Evolutionary conservation across 2,888 invertebrate species (phyloP).

Genomic region (Lasiommata megera): DNA sequence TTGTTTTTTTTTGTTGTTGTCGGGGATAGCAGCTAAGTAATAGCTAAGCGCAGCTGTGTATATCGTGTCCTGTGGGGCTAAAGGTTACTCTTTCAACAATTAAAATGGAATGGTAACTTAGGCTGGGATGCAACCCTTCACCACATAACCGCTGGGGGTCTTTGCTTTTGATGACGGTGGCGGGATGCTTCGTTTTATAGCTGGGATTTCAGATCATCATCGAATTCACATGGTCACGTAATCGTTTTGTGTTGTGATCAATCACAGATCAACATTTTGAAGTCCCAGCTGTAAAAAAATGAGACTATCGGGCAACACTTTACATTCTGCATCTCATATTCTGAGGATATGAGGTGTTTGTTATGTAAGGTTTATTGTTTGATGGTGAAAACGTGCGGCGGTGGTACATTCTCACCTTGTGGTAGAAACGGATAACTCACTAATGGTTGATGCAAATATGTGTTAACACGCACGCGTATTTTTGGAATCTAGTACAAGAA

Average conservation of each 20-base stretch:
- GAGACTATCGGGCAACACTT: constrained; percentile 19
- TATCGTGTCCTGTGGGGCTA: constrained; percentile 74
- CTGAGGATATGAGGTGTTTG: constrained; percentile 1
- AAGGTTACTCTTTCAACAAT: constrained; percentile 42
- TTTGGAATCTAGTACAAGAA: background rate
- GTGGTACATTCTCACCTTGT: constrained; percentile 38
- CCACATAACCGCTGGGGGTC: constrained; percentile 62
- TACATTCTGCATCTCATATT: constrained; percentile 6
- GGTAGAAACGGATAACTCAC: constrained; percentile 25
- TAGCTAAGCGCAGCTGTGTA: constrained; percentile 78
- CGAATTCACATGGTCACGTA: too few species aligned
- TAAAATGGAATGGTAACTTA: constrained; percentile 22
- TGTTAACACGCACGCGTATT: constrained; percentile 11
- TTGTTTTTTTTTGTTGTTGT: constrained; percentile 35
- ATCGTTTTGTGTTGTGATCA: too few species aligned
- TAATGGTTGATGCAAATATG: constrained; percentile 25
- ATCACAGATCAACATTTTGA: too few species aligned
- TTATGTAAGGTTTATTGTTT: constrained; percentile 23
- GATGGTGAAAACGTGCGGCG: constrained; percentile 53
- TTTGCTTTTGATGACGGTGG: constrained; percentile 66
- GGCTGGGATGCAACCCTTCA: constrained; percentile 43
- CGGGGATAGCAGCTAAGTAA: constrained; percentile 70
- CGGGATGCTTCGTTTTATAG: constrained; percentile 50
- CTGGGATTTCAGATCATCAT: constrained; percentile 38
- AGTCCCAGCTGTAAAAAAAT: constrained; percentile 43